Percentiles rank a stretch among this genome's conserved stretches.
Conservation (phyloP, 2,797 vertebrate species). For the Gymnoscopelus microlampas region DNA sequence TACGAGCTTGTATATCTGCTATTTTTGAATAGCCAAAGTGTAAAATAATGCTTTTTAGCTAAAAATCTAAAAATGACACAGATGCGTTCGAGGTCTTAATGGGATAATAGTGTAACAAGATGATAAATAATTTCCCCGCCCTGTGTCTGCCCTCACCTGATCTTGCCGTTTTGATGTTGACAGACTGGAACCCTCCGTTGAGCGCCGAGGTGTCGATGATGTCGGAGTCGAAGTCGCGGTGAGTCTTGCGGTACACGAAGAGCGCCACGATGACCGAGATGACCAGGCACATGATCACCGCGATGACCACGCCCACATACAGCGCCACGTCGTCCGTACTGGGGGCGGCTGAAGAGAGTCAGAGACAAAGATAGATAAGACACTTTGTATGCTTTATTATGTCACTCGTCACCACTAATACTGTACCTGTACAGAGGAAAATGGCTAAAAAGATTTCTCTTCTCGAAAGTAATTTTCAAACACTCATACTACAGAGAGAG, state of each 20-base stretch:
- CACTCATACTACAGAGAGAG: too few relatives aligned
- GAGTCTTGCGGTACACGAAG: constrained; percentile 95
- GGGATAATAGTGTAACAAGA: too few relatives aligned
- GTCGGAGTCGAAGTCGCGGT: constrained; percentile 93
- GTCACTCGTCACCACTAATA: not conserved
- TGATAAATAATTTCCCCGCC: not conserved
- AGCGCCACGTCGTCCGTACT: constrained; percentile 92
- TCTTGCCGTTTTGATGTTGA: constrained; percentile 94
- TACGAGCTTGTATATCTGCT: too few relatives aligned
- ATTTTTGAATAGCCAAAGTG: too few relatives aligned
- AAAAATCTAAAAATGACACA: too few relatives aligned
- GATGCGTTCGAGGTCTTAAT: too few relatives aligned
- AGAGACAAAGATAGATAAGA: not conserved
- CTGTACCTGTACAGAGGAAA: too few relatives aligned
- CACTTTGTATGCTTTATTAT: not conserved
- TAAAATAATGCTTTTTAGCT: too few relatives aligned
- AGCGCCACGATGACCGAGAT: constrained; percentile 91
- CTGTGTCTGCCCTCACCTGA: constrained; percentile 82
- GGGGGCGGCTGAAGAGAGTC: constrained; percentile 84
- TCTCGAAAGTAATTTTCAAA: too few relatives aligned
- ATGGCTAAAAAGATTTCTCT: too few relatives aligned
- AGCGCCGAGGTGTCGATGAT: constrained; percentile 94
- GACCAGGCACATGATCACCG: constrained; percentile 92
- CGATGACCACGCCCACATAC: constrained; percentile 92
- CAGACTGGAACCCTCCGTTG: constrained; percentile 94